Evolutionary conservation across 2,113 vertebrate genomes (phyloP).

Genomic region (Archilochus colubris): DNA sequence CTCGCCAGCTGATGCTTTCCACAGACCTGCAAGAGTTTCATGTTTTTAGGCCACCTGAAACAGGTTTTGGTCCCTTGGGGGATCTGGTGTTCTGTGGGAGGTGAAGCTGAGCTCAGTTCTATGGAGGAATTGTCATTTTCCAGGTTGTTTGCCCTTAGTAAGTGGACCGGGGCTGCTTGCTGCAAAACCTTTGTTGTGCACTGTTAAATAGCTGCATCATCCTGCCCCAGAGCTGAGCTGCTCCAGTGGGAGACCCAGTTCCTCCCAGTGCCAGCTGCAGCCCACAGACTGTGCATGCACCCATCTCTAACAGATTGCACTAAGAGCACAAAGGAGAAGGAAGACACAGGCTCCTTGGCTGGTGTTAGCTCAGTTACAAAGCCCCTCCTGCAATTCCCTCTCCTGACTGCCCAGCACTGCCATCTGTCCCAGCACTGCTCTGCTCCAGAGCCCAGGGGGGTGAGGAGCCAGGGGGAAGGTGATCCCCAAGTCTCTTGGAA

Average conservation of each 20-base stretch:
- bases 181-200: background rate
- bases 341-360: background rate
- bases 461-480: accelerated
- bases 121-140: background rate
- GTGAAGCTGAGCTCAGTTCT: background rate
- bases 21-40: background rate
- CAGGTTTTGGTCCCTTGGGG: background rate
- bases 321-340: background rate
- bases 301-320: background rate
- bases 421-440: background rate
- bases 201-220: background rate
- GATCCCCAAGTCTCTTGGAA: background rate
- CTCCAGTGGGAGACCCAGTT: accelerated
- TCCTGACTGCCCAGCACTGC: accelerated
- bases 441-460: background rate
- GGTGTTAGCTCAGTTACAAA: background rate
- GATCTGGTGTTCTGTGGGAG: accelerated
- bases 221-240: background rate
- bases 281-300: background rate
- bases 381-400: background rate
- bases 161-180: background rate
- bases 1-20: background rate
- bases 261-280: background rate
- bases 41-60: background rate
- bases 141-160: background rate